These are phyloP conservation scores for Scaeva pyrastri DNA, from an alignment of 2,888 invertebrate species.

Conservation along the genomic window DNA sequence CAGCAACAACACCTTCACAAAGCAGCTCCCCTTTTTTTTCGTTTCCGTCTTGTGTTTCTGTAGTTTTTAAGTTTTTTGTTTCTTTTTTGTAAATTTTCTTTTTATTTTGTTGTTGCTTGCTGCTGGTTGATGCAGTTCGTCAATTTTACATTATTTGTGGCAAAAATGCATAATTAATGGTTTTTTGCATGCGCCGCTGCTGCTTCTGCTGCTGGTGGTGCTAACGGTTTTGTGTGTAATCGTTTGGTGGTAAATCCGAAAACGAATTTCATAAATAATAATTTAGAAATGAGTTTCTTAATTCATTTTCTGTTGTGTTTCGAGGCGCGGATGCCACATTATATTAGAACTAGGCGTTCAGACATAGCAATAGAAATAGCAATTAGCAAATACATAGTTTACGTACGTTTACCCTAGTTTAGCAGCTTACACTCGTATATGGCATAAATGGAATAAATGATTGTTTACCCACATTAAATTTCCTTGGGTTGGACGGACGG, in stretches of 20 bases:
- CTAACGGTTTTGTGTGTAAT: slow-evolving; percentile 67
- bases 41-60: slow-evolving; percentile 32
- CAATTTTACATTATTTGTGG: slow-evolving; percentile 71
- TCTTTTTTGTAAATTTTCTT: slow-evolving; percentile 14
- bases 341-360: background rate
- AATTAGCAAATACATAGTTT: slow-evolving; percentile 49
- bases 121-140: slow-evolving; percentile 40
- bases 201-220: slow-evolving; percentile 54
- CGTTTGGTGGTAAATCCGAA: slow-evolving; percentile 40
- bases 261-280: slow-evolving; percentile 64
- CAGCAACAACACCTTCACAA: slow-evolving; percentile 62
- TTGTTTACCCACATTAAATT: slow-evolving; percentile 24
- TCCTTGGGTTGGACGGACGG: slow-evolving; percentile 20
- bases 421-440: slow-evolving; percentile 2
- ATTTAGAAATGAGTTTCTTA: slow-evolving; percentile 1
- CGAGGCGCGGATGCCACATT: background rate
- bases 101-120: slow-evolving; percentile 20
- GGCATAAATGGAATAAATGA: slow-evolving; percentile 5
- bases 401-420: slow-evolving; percentile 6
- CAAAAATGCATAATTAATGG: slow-evolving; percentile 74
- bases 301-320: background rate
- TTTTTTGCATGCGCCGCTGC: slow-evolving; percentile 64
- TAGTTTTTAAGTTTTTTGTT: slow-evolving; percentile 37
- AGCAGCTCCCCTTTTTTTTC: slow-evolving; percentile 49
- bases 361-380: background rate